A percentile compares a stretch with the other conserved stretches of the same genome.
Evolutionary conservation across 2,113 vertebrate genomes (phyloP).

Genomic region (Istiophorus platypterus): DNA sequence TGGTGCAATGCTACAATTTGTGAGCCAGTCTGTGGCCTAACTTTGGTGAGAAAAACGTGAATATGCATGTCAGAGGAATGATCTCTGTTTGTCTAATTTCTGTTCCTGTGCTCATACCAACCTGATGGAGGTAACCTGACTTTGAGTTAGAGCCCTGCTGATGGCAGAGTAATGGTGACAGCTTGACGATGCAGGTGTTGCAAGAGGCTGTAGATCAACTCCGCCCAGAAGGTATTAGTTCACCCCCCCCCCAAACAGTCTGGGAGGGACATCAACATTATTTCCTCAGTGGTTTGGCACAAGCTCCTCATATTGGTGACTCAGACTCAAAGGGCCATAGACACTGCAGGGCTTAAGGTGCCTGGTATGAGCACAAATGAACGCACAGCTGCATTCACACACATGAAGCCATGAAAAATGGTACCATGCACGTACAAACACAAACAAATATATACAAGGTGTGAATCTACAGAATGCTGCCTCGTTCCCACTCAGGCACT

Average conservation of each 20-base stretch:
- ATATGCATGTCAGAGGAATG: not conserved
- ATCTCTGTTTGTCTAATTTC: slow-evolving; percentile 14
- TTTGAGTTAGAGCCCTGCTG: slow-evolving; percentile 40
- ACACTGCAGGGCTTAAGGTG: slow-evolving; percentile 1
- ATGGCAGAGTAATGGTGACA: slow-evolving; percentile 30
- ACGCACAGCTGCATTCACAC: slow-evolving; percentile 13
- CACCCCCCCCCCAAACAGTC: slow-evolving; percentile 40
- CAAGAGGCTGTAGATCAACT: slow-evolving; percentile 37
- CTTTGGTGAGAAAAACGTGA: not conserved
- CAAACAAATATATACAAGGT: slow-evolving; percentile 2
- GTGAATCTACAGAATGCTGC: not conserved
- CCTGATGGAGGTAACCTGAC: slow-evolving; percentile 19
- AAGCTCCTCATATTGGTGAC: slow-evolving; percentile 50
- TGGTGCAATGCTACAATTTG: not conserved
- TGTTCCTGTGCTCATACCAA: slow-evolving; percentile 16
- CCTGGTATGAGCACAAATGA: not conserved
- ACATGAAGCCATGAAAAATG: slow-evolving; percentile 20
- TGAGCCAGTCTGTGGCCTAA: not conserved
- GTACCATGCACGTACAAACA: not conserved
- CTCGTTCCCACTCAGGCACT: slow-evolving; percentile 24
- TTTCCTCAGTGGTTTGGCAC: slow-evolving; percentile 53
- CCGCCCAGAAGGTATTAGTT: slow-evolving; percentile 30
- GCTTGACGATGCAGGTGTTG: slow-evolving; percentile 3
- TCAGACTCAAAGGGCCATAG: slow-evolving; percentile 49
- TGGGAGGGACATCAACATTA: slow-evolving; percentile 31